Base-by-base conservation (phyloP, 2,888 invertebrate species). In the Drosophila atroscutellata region DNA sequence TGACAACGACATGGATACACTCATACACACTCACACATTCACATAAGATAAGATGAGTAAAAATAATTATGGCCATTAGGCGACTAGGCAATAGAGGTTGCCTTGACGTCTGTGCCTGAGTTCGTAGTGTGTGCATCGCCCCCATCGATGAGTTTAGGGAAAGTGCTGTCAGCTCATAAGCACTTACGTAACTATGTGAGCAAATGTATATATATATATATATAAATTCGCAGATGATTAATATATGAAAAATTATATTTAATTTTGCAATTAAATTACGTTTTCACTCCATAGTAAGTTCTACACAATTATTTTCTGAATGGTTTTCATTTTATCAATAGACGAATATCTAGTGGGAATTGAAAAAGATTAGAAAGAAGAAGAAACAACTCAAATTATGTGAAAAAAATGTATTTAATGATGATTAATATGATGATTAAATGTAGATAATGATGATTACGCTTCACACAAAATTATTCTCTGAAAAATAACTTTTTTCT, bases 61-160 rank as follows among this genome's bases (percentile, higher is more conserved):
- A 88, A 88, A 88, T 89, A 88, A 88, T 88, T 88, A 81, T 85
- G 75, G 72, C 87, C 87, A 88, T 88, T 88, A 88, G 87, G 73
- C 75, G 70, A 75, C 74, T 57, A 59, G 82, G 80, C 81, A 72
- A 70, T 73, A 63, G 62, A 72, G 65, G 55, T 55, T 69, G 75
- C 24, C 72, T 68, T 51, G 37, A 28, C 36, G 51, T 39, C 47
- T 37, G 52, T 47, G 45, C 56, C 55, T n/a, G 50, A 20, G 59
- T 34, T 54, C 39, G 26, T 1, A 15, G 42, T 66, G 54, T 57
- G 26, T 57, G 26, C 54, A 52, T 47, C 61, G 55, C 42, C 49
- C 26, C 30, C 69, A 42, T 61, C 20, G 50, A 74, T 51, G 59
- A 58, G 49, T 58, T 72, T 66, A 18, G 42, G 32, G 56, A 37